Evolutionary conservation across 2,797 vertebrate genomes (phyloP).

Genomic region (Limosa lapponica): DNA sequence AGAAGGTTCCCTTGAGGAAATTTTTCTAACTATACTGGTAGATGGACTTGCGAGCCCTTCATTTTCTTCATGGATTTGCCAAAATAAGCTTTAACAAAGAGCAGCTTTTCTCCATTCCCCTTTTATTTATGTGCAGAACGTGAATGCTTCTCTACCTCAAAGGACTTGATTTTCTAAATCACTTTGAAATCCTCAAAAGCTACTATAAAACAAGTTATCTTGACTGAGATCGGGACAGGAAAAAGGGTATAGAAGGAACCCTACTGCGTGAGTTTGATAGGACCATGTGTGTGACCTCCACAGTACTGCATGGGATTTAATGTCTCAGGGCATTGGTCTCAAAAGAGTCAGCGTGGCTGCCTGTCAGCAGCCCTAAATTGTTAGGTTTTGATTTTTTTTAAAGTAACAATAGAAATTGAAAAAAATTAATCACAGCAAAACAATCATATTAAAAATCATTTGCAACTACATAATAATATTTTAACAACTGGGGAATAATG

Average conservation of each 20-base stretch:
- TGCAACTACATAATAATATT: constrained; percentile 27
- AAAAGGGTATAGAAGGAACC: constrained; percentile 30
- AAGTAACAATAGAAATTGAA: background rate
- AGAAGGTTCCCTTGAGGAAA: background rate
- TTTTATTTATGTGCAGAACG: constrained; percentile 28
- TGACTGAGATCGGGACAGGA: background rate
- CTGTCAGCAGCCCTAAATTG: background rate
- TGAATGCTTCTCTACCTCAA: constrained; percentile 31
- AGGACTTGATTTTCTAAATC: constrained; percentile 51
- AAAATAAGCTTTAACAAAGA: constrained; percentile 31
- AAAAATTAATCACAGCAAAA: background rate
- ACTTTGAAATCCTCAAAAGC: constrained; percentile 60
- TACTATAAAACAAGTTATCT: constrained; percentile 40
- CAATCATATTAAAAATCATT: constrained; percentile 18
- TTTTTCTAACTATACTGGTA: background rate
- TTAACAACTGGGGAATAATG: background rate
- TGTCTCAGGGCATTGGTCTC: background rate
- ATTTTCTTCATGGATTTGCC: constrained; percentile 14
- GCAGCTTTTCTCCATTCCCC: constrained; percentile 3
- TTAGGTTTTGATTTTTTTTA: background rate
- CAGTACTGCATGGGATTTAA: background rate
- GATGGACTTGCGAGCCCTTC: background rate
- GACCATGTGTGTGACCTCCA: constrained; percentile 31
- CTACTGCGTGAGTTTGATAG: background rate
- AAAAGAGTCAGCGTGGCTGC: background rate